Conservation (phyloP, 2,797 vertebrate genomes). For the Peromyscus aztecus region DNA sequence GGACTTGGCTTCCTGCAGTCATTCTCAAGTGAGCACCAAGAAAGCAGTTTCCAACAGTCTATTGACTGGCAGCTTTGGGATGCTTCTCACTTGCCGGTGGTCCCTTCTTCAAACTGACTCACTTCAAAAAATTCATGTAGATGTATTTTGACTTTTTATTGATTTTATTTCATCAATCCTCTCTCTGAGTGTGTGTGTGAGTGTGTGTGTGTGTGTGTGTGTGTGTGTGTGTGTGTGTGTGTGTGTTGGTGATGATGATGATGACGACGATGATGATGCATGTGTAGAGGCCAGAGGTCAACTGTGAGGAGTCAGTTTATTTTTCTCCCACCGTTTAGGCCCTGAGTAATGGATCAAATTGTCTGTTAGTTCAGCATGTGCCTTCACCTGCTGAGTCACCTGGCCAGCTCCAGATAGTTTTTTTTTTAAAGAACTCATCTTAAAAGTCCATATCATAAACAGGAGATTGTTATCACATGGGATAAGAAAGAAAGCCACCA, state of each 20-base stretch:
- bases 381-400: neutral
- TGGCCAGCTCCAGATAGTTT: neutral
- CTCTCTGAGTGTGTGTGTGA: neutral
- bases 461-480: constrained; percentile 6
- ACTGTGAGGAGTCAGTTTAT: neutral
- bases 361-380: rapidly evolving
- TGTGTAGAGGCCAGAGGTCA: neutral
- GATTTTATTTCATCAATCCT: neutral
- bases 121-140: neutral
- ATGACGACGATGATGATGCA: neutral
- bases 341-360: neutral
- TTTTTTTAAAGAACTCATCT: constrained; percentile 23
- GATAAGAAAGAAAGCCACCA: constrained; percentile 46
- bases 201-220: neutral
- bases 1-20: neutral
- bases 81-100: neutral
- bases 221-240: neutral
- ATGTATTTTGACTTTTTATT: neutral
- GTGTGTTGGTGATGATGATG: too few relatives aligned
- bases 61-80: neutral
- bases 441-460: neutral
- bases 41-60: neutral
- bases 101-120: neutral
- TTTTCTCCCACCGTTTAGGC: neutral
- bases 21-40: neutral